phyloP scores from a whole-genome alignment of 2,797 vertebrate genomes.

The Synaphobranchus kaupii region DNA sequence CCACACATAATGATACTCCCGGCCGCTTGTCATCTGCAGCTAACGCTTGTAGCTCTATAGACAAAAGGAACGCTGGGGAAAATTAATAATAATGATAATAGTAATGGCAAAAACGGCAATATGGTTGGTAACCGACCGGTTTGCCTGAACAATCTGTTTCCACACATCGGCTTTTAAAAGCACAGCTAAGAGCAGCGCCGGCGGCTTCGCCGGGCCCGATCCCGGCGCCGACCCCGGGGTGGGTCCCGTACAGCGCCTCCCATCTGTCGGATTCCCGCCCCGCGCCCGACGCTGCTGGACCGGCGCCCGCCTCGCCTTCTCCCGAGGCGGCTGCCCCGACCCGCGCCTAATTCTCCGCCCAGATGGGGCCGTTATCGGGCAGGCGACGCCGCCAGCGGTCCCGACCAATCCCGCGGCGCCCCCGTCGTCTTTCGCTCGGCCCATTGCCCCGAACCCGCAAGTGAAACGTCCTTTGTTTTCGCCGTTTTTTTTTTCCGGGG shows the following conservation, averaged over 20 bases:
- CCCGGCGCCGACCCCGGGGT: slow-evolving; percentile 66
- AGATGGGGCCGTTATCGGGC: slow-evolving; percentile 1
- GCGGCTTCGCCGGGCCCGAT: slow-evolving; percentile 72
- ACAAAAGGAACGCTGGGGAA: slow-evolving; percentile 62
- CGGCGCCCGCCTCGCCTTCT: slow-evolving; percentile 3
- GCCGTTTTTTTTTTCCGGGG: neutral
- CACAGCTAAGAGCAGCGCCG: slow-evolving; percentile 74
- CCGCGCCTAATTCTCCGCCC: neutral
- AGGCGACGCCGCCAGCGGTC: neutral
- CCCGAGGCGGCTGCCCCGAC: neutral
- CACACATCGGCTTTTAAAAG: slow-evolving; percentile 78
- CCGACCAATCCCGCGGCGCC: neutral
- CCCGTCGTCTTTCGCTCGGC: neutral
- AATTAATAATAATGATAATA: slow-evolving; percentile 39
- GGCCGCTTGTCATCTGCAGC: slow-evolving; percentile 76
- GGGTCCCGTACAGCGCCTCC: slow-evolving; percentile 8
- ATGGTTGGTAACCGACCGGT: slow-evolving; percentile 77
- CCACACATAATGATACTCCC: slow-evolving; percentile 74
- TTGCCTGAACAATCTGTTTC: slow-evolving; percentile 81
- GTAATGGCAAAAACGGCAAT: slow-evolving; percentile 58
- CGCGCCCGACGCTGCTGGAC: neutral
- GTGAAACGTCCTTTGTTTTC: neutral
- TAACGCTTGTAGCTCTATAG: slow-evolving; percentile 71
- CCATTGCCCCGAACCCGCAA: neutral
- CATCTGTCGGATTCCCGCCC: neutral